Evolutionary conservation across 2,113 vertebrate species (phyloP), one percentile per base, ranked within the genome.

Genomic region (Myotis lucifugus): DNA sequence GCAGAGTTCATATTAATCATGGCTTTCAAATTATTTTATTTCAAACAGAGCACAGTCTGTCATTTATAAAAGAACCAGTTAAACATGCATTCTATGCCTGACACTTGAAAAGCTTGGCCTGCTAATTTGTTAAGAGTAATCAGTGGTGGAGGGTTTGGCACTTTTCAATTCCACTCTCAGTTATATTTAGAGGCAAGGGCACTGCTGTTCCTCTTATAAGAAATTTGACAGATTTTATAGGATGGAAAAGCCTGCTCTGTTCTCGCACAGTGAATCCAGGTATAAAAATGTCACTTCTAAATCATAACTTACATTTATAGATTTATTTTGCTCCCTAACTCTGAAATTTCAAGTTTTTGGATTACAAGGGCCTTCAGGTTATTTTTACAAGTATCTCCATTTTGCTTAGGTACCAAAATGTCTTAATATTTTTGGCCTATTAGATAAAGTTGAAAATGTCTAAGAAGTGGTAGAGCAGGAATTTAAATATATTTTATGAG

Each of bases 211-310:
- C 21, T 89, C 29, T 32, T 69, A 37, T 18, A 91, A 74, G 66
- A 89, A 76, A 67, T 84, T 61, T 56, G 2, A 52, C 72, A 37
- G 32, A 76, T 66, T 87, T 84, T 76, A 48, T 17, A 85, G 50
- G 11, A 37, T 66, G 46, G 48, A 84, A 81, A 86, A 29, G 1
- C 67, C 40, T 90, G 48, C 52, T 92, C 32, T 59, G 9, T 59
- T 94, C 50, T 70, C 78, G 13, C 42, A 50, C 42, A 76, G 4
- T 72, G n/a, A 89, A 67, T 94, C 69, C 21, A 59, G 52, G 66
- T 91, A 34, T 67, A 50, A 72, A 97, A 77, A 69, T 70, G 46
- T 84, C 52, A 73, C 42, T 91, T 83, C 76, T 76, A 89, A 42
- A 85, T 89, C 34, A 73, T 70, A 73, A 96, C 27, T 93, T 66